These are phyloP conservation scores for Phyllotreta striolata DNA, from an alignment of 2,888 invertebrate species.

Conservation along the genomic window DNA sequence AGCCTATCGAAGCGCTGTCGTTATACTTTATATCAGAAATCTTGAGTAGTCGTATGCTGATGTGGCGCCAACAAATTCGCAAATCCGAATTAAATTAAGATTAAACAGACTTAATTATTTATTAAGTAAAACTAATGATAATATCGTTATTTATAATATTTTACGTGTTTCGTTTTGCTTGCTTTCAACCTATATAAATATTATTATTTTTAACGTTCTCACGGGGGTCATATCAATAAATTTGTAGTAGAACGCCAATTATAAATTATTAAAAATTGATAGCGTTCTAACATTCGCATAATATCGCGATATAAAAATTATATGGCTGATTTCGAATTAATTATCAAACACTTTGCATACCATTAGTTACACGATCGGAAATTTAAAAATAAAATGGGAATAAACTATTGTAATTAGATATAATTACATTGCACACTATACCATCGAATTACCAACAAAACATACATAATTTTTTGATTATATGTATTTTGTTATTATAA, in stretches of 20 bases:
- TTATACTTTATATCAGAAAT: conserved; percentile 54
- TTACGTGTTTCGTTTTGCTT: conserved; percentile 1
- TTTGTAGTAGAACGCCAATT: background rate
- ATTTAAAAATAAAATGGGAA: too few relatives aligned
- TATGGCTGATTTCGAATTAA: background rate
- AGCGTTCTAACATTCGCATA: background rate
- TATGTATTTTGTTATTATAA: too few relatives aligned
- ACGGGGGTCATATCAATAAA: conserved; percentile 7
- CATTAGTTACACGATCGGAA: too few relatives aligned
- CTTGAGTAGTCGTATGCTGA: conserved; percentile 43
- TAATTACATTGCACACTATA: too few relatives aligned
- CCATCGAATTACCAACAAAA: too few relatives aligned
- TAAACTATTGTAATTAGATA: too few relatives aligned
- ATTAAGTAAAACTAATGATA: conserved; percentile 50
- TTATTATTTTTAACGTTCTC: conserved; percentile 15
- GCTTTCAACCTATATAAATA: conserved; percentile 10
- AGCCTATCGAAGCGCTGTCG: conserved; percentile 53
- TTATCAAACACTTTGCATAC: too few relatives aligned
- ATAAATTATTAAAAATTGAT: background rate
- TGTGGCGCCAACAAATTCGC: conserved; percentile 51
- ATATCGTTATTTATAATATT: conserved; percentile 51
- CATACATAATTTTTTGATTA: too few relatives aligned
- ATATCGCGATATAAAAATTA: background rate
- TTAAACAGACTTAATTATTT: conserved; percentile 51
- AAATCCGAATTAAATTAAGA: conserved; percentile 53